Percentiles rank a stretch among this genome's conserved stretches.
Evolutionary conservation across 1,140 invertebrate species (phyloP).

Genomic region (Drosophila nigromelanica): DNA sequence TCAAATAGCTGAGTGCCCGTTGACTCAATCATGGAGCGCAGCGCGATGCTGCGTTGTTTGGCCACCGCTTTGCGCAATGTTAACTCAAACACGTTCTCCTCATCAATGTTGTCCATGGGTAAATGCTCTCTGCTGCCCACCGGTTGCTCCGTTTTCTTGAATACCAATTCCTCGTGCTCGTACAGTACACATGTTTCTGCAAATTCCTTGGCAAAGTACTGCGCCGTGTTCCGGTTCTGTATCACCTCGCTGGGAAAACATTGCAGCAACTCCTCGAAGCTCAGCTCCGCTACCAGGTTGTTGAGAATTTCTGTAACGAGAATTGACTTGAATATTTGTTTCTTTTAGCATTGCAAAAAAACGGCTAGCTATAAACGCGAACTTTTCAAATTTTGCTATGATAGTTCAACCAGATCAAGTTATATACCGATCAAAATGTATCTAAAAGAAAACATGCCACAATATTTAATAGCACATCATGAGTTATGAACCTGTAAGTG

Average conservation of each 20-base stretch:
- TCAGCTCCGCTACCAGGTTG: conserved; percentile 71
- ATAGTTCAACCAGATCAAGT: too few relatives aligned
- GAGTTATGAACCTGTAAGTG: too few relatives aligned
- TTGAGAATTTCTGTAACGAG: conserved; percentile 69
- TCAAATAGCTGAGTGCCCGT: conserved; percentile 82
- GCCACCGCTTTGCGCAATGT: conserved; percentile 78
- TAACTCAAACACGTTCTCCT: conserved; percentile 80
- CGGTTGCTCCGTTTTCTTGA: conserved; percentile 50
- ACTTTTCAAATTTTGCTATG: too few relatives aligned
- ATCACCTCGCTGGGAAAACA: conserved; percentile 80
- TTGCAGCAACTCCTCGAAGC: conserved; percentile 79
- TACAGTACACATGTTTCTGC: conserved; percentile 68
- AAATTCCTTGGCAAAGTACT: conserved; percentile 76
- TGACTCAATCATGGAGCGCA: conserved; percentile 81
- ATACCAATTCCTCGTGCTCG: conserved; percentile 68
- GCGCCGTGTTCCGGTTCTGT: conserved; percentile 67
- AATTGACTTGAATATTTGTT: too few relatives aligned
- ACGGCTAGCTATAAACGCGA: too few relatives aligned
- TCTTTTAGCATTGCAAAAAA: too few relatives aligned
- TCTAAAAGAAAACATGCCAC: too few relatives aligned
- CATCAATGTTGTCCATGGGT: conserved; percentile 82
- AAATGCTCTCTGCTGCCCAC: conserved; percentile 54
- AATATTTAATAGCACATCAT: too few relatives aligned
- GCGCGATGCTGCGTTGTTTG: conserved; percentile 78
- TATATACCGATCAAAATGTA: too few relatives aligned